phyloP scores from a whole-genome alignment of 2,113 vertebrate genomes.

The Anguilla japonica region DNA sequence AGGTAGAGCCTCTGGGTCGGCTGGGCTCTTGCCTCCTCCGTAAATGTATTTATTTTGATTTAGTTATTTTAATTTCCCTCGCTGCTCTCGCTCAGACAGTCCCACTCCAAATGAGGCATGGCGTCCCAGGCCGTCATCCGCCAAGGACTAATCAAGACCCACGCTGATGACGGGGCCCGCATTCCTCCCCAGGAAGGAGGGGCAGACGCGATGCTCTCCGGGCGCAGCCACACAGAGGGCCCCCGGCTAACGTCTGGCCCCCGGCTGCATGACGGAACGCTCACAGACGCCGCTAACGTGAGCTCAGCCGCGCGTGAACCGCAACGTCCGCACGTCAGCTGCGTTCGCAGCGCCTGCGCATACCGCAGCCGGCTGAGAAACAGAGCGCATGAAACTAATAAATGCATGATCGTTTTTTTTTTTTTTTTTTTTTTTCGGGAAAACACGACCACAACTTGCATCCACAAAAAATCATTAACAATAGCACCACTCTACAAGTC shows the following conservation, averaged over 20 bases:
- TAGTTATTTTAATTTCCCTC: slow-evolving; percentile 50
- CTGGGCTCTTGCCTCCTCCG: slow-evolving; percentile 39
- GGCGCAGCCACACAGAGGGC: neutral
- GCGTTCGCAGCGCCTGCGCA: neutral
- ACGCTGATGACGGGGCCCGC: neutral
- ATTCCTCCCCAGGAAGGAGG: neutral
- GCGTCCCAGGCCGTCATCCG: neutral
- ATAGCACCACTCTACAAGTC: neutral
- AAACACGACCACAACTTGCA: neutral
- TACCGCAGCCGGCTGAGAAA: neutral
- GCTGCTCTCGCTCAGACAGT: slow-evolving; percentile 23
- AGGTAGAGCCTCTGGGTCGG: slow-evolving; percentile 36
- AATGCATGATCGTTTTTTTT: neutral
- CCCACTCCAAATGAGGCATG: slow-evolving; percentile 36
- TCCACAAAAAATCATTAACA: neutral
- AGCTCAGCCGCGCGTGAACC: neutral
- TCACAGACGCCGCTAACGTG: neutral
- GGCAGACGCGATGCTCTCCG: neutral
- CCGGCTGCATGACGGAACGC: neutral
- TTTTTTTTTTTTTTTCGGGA: neutral
- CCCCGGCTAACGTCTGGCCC: neutral
- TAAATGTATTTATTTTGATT: slow-evolving; percentile 57
- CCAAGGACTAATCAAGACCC: slow-evolving; percentile 19
- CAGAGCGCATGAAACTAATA: neutral
- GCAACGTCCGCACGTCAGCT: neutral